phyloP scores from a whole-genome alignment of 2,888 invertebrate species.

The Drosophila austrosaltans region DNA sequence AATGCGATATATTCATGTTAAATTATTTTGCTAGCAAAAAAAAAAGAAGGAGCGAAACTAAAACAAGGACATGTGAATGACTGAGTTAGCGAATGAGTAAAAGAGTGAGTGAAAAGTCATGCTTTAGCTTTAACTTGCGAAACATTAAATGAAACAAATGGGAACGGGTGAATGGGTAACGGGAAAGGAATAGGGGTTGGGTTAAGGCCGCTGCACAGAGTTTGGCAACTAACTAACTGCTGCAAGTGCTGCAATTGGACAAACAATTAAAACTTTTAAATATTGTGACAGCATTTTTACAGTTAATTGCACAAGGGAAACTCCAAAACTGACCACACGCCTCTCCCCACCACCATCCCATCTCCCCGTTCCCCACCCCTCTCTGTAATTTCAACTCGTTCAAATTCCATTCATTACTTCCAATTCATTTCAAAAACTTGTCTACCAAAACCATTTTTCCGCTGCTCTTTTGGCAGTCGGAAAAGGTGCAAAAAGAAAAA shows the following conservation, averaged over 20 bases:
- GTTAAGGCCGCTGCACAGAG: slow-evolving; percentile 8
- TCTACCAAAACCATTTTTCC: slow-evolving; percentile 7
- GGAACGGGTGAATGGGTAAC: slow-evolving; percentile 19
- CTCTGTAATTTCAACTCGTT: neutral
- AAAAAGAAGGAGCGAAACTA: neutral
- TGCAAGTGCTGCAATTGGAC: slow-evolving; percentile 60
- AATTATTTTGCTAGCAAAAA: slow-evolving; percentile 62
- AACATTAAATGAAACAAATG: slow-evolving; percentile 6
- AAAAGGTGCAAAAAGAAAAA: slow-evolving; percentile 35
- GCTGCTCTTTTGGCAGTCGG: slow-evolving; percentile 27
- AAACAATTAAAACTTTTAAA: slow-evolving; percentile 77
- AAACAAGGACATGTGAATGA: slow-evolving; percentile 34
- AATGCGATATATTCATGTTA: slow-evolving; percentile 78
- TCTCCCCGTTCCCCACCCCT: no score
- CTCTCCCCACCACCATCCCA: no score
- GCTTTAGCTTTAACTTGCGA: slow-evolving; percentile 10
- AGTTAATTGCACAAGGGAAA: slow-evolving; percentile 64
- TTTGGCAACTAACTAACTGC: slow-evolving; percentile 44
- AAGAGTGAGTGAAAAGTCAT: neutral
- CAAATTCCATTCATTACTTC: slow-evolving; percentile 56
- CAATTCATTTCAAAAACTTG: slow-evolving; percentile 53
- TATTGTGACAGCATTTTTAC: slow-evolving; percentile 74
- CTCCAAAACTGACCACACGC: slow-evolving; percentile 5
- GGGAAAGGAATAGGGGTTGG: neutral
- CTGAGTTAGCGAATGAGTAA: slow-evolving; percentile 22